Conservation (phyloP, 2,888 invertebrate genomes). For the Rhagonycha lutea region DNA sequence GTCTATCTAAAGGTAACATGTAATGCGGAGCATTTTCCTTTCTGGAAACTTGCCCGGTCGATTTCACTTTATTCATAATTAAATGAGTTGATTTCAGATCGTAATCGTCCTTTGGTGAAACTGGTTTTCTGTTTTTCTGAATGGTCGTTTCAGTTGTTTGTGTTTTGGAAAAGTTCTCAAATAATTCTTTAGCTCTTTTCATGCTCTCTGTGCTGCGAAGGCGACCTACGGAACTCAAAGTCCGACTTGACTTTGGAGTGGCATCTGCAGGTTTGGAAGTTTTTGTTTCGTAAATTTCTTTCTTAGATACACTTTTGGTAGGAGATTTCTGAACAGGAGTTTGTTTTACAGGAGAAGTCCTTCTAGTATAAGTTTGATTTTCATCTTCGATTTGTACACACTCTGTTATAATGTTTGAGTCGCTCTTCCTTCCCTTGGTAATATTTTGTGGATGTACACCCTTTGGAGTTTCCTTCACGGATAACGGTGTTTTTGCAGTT, state of each 20-base stretch:
- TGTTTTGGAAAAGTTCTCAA: slow-evolving; percentile 64
- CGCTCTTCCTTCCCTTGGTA: not conserved
- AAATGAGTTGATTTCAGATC: slow-evolving; percentile 36
- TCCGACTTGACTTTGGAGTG: slow-evolving; percentile 42
- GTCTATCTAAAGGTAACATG: slow-evolving; percentile 48
- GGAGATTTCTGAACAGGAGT: slow-evolving; percentile 36
- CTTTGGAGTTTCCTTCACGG: not conserved
- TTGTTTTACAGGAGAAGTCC: slow-evolving; percentile 16
- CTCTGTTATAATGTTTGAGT: slow-evolving; percentile 22
- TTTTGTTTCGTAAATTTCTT: slow-evolving; percentile 29
- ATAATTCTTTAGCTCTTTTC: slow-evolving; percentile 70
- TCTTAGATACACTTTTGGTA: slow-evolving; percentile 15
- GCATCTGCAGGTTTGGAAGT: slow-evolving; percentile 47
- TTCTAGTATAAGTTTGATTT: slow-evolving; percentile 32
- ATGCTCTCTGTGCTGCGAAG: slow-evolving; percentile 68
- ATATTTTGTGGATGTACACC: not conserved
- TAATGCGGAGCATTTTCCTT: slow-evolving; percentile 44
- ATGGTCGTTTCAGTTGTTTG: slow-evolving; percentile 47
- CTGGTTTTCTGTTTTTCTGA: not conserved
- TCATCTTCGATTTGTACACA: slow-evolving; percentile 39
- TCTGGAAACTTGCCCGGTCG: slow-evolving; percentile 1
- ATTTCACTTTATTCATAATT: slow-evolving; percentile 27
- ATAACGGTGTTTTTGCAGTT: not conserved
- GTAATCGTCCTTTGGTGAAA: slow-evolving; percentile 12
- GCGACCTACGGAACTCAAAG: slow-evolving; percentile 45